Conservation (phyloP, 2,113 vertebrate species). For the Regulus satrapa region DNA sequence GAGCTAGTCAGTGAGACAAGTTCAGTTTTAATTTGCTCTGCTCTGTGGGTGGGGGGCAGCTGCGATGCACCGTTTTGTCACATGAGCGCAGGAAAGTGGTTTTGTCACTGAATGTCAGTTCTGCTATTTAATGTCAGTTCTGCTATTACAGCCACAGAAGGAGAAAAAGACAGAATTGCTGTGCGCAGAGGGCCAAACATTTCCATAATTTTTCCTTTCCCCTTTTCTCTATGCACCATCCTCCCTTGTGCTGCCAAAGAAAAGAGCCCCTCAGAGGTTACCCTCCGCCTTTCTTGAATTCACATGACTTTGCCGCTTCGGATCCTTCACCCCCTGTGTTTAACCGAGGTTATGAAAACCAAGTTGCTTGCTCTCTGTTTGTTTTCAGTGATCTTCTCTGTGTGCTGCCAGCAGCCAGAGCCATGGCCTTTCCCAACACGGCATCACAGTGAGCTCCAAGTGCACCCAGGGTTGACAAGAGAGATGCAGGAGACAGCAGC, state of each 20-base stretch:
- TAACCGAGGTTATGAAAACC: slow-evolving; percentile 62
- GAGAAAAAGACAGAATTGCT: not conserved
- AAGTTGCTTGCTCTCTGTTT: slow-evolving; percentile 44
- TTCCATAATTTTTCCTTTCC: not conserved
- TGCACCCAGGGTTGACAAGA: not conserved
- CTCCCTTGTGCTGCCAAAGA: slow-evolving; percentile 46
- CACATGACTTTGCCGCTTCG: not conserved
- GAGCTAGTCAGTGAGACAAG: not conserved
- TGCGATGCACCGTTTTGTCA: not conserved
- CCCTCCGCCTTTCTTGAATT: slow-evolving; percentile 17
- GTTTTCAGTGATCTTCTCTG: slow-evolving; percentile 52
- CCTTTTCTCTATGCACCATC: not conserved
- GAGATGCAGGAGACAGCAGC: not conserved
- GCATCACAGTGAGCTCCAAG: not conserved
- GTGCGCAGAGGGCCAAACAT: not conserved
- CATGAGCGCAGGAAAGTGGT: not conserved
- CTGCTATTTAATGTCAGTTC: not conserved
- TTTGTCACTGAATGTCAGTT: not conserved
- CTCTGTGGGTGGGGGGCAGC: not conserved
- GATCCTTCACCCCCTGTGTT: slow-evolving; percentile 40
- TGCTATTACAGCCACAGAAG: not conserved
- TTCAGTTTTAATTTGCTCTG: not conserved
- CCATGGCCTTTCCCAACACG: slow-evolving; percentile 14
- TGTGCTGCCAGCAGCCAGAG: slow-evolving; percentile 10
- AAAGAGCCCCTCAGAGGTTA: slow-evolving; percentile 48